These are phyloP conservation scores for Loriculus beryllinus DNA, from an alignment of 2,797 vertebrate genomes.

Conservation along the genomic window DNA sequence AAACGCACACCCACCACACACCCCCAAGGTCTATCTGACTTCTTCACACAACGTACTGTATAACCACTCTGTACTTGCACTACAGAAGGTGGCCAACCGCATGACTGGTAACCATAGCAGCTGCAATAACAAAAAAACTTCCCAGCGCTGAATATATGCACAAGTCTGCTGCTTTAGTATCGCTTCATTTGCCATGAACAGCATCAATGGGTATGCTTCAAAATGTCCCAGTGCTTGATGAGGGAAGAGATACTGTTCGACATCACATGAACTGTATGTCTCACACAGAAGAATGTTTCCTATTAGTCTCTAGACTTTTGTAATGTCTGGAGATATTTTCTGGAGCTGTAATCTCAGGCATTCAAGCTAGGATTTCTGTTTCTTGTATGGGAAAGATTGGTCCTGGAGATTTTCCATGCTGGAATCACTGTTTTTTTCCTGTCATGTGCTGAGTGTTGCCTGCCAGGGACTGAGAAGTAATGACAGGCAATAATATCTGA, in stretches of 20 bases:
- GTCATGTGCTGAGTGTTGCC: conserved; percentile 1
- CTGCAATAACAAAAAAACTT: conserved; percentile 38
- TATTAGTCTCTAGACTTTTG: background rate
- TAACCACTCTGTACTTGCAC: conserved; percentile 37
- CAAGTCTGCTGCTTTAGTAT: conserved; percentile 19
- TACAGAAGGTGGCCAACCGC: conserved; percentile 49
- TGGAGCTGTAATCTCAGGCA: conserved; percentile 17
- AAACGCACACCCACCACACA: conserved; percentile 42
- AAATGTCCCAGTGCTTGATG: background rate
- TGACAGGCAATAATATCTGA: background rate
- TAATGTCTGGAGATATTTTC: background rate
- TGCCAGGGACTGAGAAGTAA: conserved; percentile 6
- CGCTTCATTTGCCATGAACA: background rate
- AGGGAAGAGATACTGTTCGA: background rate
- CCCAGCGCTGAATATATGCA: conserved; percentile 19
- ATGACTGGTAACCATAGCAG: conserved; percentile 73
- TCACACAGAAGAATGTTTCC: background rate
- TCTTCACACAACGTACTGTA: conserved; percentile 36
- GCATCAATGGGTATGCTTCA: background rate
- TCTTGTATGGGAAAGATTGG: conserved; percentile 31
- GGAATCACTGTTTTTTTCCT: conserved; percentile 21
- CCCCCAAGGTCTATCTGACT: conserved; percentile 29
- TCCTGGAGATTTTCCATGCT: conserved; percentile 33
- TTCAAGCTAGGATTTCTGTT: background rate
- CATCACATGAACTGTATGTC: background rate